Base-by-base conservation (phyloP, 2,888 invertebrate genomes). In the Heliconius erato region DNA sequence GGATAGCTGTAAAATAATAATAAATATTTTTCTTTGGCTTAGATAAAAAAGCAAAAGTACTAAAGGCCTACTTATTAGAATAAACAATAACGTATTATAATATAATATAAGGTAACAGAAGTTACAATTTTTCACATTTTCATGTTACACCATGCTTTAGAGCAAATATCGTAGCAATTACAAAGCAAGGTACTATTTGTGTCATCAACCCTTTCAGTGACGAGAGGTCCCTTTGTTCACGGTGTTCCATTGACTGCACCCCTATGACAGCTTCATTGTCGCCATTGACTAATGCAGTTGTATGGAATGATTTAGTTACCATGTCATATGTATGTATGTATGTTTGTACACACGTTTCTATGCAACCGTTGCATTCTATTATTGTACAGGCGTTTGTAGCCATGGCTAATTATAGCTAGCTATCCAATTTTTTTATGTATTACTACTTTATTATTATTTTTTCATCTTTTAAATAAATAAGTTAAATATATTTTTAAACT, bases 181-280 rank as follows among this genome's bases (percentile, higher is more conserved):
- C 28, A 23, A 28, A 78, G 78, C 67, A 28, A 78, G 78, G 78
- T 78, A 81, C 77, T 81, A 77, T 84, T 76, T 81, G 79, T 84
- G 83, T 83, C 82, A 79, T 84, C 78, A 79, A 79, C 80, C 84
- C 81, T 81, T 81, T 84, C 79, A 76, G 81, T 79, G 68, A 74
- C 77, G 82, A 82, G 83, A 84, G 83, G 79, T 83, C 67, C 78
- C 82, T 84, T 84, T 84, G 84, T 83, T 80, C 80, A 68, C 86
- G 83, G 85, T 86, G 86, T 84, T 85, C 84, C 85, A 83, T 83
- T 85, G 85, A 83, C 84, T 84, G 84, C 85, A 84, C 84, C 84
- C 85, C 71, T 77, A 84, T 84, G 82, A 83, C 74, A 82, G 85
- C 79, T 78, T 83, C 83, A 84, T 84, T 84, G 84, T 86, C 81